phyloP scores from a whole-genome alignment of 1,140 invertebrate genomes.

The Teleopsis dalmanni region DNA sequence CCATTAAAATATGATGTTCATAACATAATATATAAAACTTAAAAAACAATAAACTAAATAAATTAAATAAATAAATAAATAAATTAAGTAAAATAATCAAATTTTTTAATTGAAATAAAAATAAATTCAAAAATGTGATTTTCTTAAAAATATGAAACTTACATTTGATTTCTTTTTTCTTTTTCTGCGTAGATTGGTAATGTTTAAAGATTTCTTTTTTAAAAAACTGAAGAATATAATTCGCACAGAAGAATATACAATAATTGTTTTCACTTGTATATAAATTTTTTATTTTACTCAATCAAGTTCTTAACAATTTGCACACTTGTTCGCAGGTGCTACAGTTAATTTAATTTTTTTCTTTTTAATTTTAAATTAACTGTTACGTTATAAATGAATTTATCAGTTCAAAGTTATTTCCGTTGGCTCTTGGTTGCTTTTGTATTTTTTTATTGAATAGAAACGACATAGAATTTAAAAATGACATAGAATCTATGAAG shows the following conservation, averaged over 20 bases:
- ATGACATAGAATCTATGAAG: constrained; percentile 38
- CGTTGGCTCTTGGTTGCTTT: constrained; percentile 23
- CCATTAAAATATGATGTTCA: too few relatives aligned
- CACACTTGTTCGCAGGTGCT: too few relatives aligned
- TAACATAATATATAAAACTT: too few relatives aligned
- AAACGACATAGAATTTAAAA: constrained; percentile 33
- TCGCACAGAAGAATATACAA: too few relatives aligned
- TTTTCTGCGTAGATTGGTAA: constrained; percentile 13
- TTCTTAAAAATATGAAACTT: background rate
- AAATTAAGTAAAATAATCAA: background rate
- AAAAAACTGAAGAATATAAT: background rate
- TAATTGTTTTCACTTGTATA: too few relatives aligned
- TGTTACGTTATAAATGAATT: constrained; percentile 27
- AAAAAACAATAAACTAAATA: background rate
- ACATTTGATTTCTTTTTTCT: constrained; percentile 15
- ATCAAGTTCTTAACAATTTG: too few relatives aligned
- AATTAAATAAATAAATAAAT: background rate
- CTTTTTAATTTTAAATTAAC: constrained; percentile 3
- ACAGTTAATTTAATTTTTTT: too few relatives aligned
- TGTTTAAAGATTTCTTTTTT: constrained; percentile 7
- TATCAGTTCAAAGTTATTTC: constrained; percentile 38
- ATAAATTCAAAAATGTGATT: background rate
- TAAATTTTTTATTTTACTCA: too few relatives aligned
- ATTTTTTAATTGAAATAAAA: too few relatives aligned
- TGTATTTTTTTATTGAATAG: constrained; percentile 39